These are phyloP conservation scores for Embiotoca jacksoni DNA, from an alignment of 2,113 vertebrate genomes.

Conservation along the genomic window DNA sequence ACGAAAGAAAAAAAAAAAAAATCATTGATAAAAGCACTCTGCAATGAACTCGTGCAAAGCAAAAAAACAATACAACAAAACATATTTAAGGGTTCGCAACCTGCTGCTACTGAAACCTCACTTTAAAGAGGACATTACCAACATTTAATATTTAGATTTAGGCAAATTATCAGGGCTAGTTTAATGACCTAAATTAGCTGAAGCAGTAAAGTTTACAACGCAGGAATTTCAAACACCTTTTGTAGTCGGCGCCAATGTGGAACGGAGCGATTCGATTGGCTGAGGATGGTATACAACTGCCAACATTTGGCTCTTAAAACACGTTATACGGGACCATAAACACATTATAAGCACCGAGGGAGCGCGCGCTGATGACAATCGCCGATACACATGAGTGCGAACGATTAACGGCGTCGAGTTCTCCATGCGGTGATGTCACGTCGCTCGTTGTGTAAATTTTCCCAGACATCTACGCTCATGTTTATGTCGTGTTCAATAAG, in stretches of 20 bases:
- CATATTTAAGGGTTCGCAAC: not conserved
- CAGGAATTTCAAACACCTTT: constrained; percentile 12
- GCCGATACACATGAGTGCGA: constrained; percentile 38
- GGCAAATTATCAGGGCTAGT: not conserved
- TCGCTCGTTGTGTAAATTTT: constrained; percentile 27
- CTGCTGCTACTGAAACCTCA: constrained; percentile 5
- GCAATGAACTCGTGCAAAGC: not conserved
- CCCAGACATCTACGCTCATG: constrained; percentile 13
- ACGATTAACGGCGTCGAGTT: constrained; percentile 29
- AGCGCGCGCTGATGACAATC: constrained; percentile 30
- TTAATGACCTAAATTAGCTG: not conserved
- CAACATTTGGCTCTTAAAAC: constrained; percentile 56
- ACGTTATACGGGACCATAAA: constrained; percentile 52
- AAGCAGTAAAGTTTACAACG: not conserved
- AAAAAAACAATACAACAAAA: not conserved
- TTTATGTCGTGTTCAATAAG: constrained; percentile 44
- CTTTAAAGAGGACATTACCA: not conserved
- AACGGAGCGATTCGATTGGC: constrained; percentile 1
- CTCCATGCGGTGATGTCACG: constrained; percentile 39
- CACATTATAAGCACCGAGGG: constrained; percentile 41
- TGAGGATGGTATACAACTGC: constrained; percentile 31
- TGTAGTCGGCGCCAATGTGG: not conserved
- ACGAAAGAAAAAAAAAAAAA: not conserved
- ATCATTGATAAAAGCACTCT: not conserved
- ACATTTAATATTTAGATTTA: not conserved